A percentile compares a stretch with the other conserved stretches of the same genome.
phyloP scores from a whole-genome alignment of 2,797 vertebrate species.

The Pseudochirops corinnae region DNA sequence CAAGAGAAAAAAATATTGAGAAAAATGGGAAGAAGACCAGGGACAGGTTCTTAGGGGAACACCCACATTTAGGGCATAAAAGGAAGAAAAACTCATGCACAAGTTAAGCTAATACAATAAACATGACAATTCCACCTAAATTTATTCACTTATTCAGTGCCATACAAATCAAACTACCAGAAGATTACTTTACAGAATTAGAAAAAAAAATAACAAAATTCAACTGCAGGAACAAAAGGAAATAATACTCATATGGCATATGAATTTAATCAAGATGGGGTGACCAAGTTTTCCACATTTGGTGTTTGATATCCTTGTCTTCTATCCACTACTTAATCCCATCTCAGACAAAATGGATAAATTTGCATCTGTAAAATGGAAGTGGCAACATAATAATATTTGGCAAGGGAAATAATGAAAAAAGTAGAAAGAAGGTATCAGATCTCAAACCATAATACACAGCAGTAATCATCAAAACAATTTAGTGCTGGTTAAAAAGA shows the following conservation, averaged over 20 bases:
- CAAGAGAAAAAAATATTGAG: neutral
- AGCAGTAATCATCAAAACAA: neutral
- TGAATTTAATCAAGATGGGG: neutral
- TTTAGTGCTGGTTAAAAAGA: neutral
- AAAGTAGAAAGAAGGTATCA: neutral
- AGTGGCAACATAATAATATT: neutral
- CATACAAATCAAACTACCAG: neutral
- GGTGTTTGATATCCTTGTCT: neutral
- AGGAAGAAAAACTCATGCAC: neutral
- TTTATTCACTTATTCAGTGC: neutral
- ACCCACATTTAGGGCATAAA: neutral
- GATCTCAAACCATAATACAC: neutral
- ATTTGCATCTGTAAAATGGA: neutral
- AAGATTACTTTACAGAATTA: neutral
- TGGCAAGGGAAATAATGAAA: neutral
- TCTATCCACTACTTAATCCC: neutral
- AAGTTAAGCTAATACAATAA: neutral
- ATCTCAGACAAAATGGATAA: neutral
- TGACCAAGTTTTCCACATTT: neutral
- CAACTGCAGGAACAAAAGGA: neutral
- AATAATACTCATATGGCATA: neutral
- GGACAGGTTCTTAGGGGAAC: neutral
- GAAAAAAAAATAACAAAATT: slow-evolving; percentile 2
- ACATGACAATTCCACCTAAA: neutral
- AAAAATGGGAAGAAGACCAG: neutral